Conservation (phyloP, 2,888 invertebrate species). For the Maniola hyperantus region DNA sequence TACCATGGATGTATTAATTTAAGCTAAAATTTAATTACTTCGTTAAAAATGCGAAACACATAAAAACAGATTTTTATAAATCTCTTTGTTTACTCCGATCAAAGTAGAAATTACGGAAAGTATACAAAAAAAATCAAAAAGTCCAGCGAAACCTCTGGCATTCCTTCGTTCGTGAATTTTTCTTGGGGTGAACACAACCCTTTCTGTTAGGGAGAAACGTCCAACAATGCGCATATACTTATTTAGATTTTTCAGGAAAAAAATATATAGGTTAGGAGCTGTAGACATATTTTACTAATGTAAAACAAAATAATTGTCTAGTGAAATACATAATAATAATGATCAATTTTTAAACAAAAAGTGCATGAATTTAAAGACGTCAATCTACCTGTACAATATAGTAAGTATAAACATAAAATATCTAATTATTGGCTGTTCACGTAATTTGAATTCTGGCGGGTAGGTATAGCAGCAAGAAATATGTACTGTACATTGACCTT, state of each 20-base stretch:
- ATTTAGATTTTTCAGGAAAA: constrained; percentile 43
- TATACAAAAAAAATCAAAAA: constrained; percentile 51
- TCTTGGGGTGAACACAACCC: constrained; percentile 67
- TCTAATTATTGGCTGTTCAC: too few relatives aligned
- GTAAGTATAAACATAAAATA: too few relatives aligned
- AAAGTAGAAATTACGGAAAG: constrained; percentile 61
- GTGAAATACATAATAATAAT: not conserved
- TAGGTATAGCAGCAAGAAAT: too few relatives aligned
- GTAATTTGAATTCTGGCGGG: too few relatives aligned
- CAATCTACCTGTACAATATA: too few relatives aligned
- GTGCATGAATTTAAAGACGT: too few relatives aligned
- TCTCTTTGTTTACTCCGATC: constrained; percentile 50
- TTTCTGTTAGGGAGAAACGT: constrained; percentile 54
- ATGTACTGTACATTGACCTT: too few relatives aligned
- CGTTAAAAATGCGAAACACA: not conserved
- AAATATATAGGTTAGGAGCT: constrained; percentile 14
- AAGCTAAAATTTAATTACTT: too few relatives aligned
- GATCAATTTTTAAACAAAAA: too few relatives aligned
- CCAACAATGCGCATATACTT: constrained; percentile 58
- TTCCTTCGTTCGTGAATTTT: constrained; percentile 67
- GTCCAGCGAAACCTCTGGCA: constrained; percentile 54
- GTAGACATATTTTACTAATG: too few relatives aligned
- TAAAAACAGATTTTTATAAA: constrained; percentile 27
- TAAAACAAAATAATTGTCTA: not conserved
- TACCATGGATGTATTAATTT: not conserved